phyloP scores from a whole-genome alignment of 2,113 vertebrate genomes.

The Meles meles region DNA sequence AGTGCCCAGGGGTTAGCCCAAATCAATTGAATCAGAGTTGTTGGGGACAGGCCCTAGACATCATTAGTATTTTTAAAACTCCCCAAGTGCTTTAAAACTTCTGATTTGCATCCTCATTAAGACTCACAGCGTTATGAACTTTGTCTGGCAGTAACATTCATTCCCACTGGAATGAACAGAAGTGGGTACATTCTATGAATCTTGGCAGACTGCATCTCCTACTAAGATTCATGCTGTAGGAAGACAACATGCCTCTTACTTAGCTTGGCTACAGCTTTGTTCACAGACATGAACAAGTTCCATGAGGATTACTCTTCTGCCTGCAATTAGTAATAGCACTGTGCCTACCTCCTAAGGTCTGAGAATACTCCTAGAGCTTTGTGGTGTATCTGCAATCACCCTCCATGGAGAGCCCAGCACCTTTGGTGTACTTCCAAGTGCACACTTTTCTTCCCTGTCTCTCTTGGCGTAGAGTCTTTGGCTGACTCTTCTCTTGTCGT shows the following conservation, averaged over 20 bases:
- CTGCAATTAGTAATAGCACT: constrained; percentile 50
- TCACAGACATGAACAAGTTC: constrained; percentile 44
- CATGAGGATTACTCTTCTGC: constrained; percentile 27
- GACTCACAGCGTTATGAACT: not conserved
- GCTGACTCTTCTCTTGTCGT: constrained; percentile 37
- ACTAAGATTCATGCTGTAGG: constrained; percentile 52
- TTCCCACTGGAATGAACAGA: constrained; percentile 13
- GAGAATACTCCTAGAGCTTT: constrained; percentile 25
- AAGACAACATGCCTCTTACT: constrained; percentile 45
- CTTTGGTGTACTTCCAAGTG: constrained; percentile 35
- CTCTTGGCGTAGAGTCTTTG: constrained; percentile 19
- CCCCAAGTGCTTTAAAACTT: not conserved
- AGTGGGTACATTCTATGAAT: constrained; percentile 48
- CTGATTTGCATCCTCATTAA: not conserved
- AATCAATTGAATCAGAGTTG: not conserved
- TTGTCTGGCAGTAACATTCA: constrained; percentile 32
- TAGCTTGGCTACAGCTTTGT: constrained; percentile 51
- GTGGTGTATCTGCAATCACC: constrained; percentile 28
- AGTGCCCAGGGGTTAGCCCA: not conserved
- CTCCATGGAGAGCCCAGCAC: not conserved
- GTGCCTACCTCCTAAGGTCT: constrained; percentile 44
- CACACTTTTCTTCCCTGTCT: constrained; percentile 5
- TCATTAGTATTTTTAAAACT: not conserved
- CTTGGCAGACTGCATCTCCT: constrained; percentile 45
- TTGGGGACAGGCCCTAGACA: not conserved